These are phyloP conservation scores for Ardeotis arabs DNA, from an alignment of 2,113 vertebrate genomes.

Conservation along the genomic window DNA sequence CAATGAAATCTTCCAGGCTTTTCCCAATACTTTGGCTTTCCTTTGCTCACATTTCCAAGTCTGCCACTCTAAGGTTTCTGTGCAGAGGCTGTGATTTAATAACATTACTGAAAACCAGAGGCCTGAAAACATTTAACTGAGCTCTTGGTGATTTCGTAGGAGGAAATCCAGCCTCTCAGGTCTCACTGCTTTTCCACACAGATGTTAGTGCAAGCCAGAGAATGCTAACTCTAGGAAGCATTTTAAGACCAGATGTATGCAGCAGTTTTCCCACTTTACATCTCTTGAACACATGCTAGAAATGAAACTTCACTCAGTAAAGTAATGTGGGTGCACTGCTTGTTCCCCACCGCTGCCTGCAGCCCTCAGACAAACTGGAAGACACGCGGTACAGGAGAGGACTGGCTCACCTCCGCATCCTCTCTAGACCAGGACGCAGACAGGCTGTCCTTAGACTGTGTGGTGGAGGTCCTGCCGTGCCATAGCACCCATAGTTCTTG, in stretches of 20 bases:
- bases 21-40: not conserved
- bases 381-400: not conserved
- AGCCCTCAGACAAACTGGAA: not conserved
- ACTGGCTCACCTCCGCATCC: not conserved
- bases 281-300: not conserved
- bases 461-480: not conserved
- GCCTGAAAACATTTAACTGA: not conserved
- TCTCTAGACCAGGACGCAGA: not conserved
- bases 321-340: not conserved
- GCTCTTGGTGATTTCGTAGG: not conserved
- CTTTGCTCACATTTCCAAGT: not conserved
- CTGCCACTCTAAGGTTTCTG: not conserved
- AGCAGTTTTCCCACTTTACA: not conserved
- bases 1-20: not conserved
- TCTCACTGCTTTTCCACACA: not conserved
- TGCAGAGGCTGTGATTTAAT: not conserved
- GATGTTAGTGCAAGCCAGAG: not conserved
- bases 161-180: not conserved
- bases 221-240: not conserved
- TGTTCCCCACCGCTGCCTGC: not conserved
- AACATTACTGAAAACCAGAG: not conserved
- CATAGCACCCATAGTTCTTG: not conserved
- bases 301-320: not conserved
- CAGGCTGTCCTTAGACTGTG: not conserved
- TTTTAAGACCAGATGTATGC: not conserved